Base-by-base conservation (phyloP, 1,140 invertebrate genomes). In the Calliopsis andreniformis region DNA sequence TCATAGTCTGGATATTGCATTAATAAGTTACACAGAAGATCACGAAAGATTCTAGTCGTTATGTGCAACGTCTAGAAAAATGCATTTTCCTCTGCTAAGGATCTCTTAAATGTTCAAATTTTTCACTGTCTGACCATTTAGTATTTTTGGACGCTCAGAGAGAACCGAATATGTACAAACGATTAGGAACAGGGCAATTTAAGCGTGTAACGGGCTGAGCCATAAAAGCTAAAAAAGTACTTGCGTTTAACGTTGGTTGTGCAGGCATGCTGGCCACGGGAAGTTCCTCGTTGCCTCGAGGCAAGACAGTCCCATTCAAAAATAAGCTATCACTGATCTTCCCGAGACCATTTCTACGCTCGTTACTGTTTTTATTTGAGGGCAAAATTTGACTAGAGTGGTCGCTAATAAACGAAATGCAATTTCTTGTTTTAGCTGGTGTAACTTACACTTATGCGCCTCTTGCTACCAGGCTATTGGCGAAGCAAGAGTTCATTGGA, bases 171-270 rank as follows among this genome's bases (percentile, higher is more conserved):
- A 16, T 55, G 76, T 81, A 66, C 64, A 82, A 81, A 80, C 77
- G 49, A 76, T 71, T 81, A 77, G 59, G 43, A 71, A 76, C 61
- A 72, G 66, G 61, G 64, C 66, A 82, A 82, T 77, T 82, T 68
- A 78, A 82, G 72, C 45, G 80, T 67, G 72, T 66, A 71, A 81
- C 47, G 73, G 23, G 42, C 66, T 6, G 23, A 35, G 25, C 32
- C 69, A 35, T 56, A 72, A 55, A 59, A 78, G 49, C 76, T 64
- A 45, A 68, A 82, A 70, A 81, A 59, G 59, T 68, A 78, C 62
- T 68, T 78, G 77, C 62, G 53, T 79, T 68, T 61, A 59, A 43
- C 66, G 59, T 76, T 70, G 53, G 63, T 20, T 51, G 64, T 55
- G 53, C 79, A 10, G 55, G 25, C 56, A 39, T 20, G 14, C 42